Evolutionary conservation across 1,140 invertebrate genomes (phyloP).

Genomic region (Drosophila suzukii): DNA sequence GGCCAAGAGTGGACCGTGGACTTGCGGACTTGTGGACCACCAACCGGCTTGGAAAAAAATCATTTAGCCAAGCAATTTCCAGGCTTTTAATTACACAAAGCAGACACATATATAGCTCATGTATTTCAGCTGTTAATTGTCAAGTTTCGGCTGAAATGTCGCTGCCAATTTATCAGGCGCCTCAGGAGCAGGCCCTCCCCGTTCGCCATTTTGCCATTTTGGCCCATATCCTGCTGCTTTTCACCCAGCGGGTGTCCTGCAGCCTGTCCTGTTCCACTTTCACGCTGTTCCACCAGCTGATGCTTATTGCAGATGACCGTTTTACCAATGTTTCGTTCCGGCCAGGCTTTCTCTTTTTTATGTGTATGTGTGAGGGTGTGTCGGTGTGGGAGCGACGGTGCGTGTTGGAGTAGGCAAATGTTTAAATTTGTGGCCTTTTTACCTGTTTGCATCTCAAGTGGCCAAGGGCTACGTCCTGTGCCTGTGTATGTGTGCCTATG

Average conservation of each 20-base stretch:
- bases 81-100: slow-evolving; percentile 74
- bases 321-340: slow-evolving; percentile 76
- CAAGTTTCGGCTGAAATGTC: slow-evolving; percentile 80
- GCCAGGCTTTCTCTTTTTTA: slow-evolving; percentile 10
- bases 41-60: slow-evolving; percentile 9
- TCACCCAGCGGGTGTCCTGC: slow-evolving; percentile 47
- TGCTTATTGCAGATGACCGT: slow-evolving; percentile 78
- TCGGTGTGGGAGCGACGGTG: slow-evolving; percentile 50
- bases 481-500: slow-evolving; percentile 1
- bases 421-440: slow-evolving; percentile 78
- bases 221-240: slow-evolving; percentile 19
- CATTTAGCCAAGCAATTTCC: slow-evolving; percentile 71
- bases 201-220: background rate
- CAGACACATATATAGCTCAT: slow-evolving; percentile 29
- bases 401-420: slow-evolving; percentile 81
- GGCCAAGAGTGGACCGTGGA: slow-evolving; percentile 56
- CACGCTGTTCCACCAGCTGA: slow-evolving; percentile 54
- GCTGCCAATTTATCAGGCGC: slow-evolving; percentile 76
- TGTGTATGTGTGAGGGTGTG: slow-evolving; percentile 11
- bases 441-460: slow-evolving; percentile 81
- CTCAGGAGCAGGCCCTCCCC: slow-evolving; percentile 26
- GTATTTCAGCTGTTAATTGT: slow-evolving; percentile 70
- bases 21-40: slow-evolving; percentile 37
- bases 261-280: slow-evolving; percentile 29
- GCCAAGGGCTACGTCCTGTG: slow-evolving; percentile 43